Evolutionary conservation across 1,140 invertebrate genomes (phyloP), one percentile per base, ranked within the genome.

Genomic region (Rhynchophorus ferrugineus): DNA sequence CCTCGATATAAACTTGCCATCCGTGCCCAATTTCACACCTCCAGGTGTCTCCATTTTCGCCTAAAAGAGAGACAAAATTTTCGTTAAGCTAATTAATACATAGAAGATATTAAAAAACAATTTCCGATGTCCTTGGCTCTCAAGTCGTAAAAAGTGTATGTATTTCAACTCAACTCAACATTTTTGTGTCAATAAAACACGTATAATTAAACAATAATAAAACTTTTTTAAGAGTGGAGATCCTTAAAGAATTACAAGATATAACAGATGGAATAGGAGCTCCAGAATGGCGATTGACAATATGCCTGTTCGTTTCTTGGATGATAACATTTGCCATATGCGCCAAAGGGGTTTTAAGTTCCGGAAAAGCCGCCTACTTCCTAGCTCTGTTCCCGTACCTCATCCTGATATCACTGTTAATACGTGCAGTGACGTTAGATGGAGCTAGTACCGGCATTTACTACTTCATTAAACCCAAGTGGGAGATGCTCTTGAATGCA

Each of bases 371-470:
- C 0, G 77, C 87, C 1, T 92, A 91, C 64, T 91, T 92, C 65
- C 78, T 90, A 1, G 89, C 89, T 0, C 68, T 91, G 1, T 93
- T 92, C 65, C 89, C 90, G 0, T 93, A 92, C 62, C 73, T 91
- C 0, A 79, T 92, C 9, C 75, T 95, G 54, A 71, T 88, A 3
- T 78, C 81, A 1, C 66, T 94, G 1, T 72, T 94, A 0, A 74
- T 87, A 3, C 77, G 83, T 47, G 84, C 85, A 1, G 72, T 80
- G 0, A 89, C 87, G 1, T 70, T 93, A 39, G 78, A 84, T 3
- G 89, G 89, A 1, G 84, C 89, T 1, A 67, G 67, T 0, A 71
- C 81, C 22, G 90, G 90, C 5, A 89, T 93, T 36, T 62, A 80
- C 1, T 88, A 80, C 67, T 85, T 87, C 55, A 62, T 86, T 24